Evolutionary conservation across 1,140 invertebrate genomes (phyloP).

Genomic region (Goniozus legneri): DNA sequence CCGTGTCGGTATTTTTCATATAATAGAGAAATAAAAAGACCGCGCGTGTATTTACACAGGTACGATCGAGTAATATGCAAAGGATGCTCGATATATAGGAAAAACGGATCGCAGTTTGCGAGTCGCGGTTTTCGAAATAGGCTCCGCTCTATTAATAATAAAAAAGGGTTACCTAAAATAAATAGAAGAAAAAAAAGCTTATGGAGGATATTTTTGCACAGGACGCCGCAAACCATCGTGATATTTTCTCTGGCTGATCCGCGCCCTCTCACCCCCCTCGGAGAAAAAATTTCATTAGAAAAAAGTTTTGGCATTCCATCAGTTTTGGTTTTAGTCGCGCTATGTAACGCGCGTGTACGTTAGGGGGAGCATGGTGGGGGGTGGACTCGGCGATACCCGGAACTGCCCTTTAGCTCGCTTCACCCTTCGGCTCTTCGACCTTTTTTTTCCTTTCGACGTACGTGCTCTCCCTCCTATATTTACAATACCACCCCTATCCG

Average conservation of each 20-base stretch:
- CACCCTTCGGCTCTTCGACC: slow-evolving; percentile 1
- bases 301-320: slow-evolving; percentile 48
- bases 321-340: slow-evolving; percentile 41
- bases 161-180: neutral
- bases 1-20: too few species aligned
- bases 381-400: slow-evolving; percentile 19
- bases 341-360: too few species aligned
- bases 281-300: slow-evolving; percentile 46
- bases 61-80: too few species aligned
- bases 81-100: too few species aligned
- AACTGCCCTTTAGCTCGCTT: slow-evolving; percentile 15
- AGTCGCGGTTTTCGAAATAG: too few species aligned
- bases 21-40: too few species aligned
- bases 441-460: neutral
- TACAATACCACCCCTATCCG: too few species aligned
- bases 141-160: too few species aligned
- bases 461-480: neutral
- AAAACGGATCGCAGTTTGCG: too few species aligned
- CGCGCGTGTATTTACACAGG: too few species aligned
- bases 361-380: too few species aligned
- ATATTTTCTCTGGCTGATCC: too few species aligned
- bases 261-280: slow-evolving; percentile 12
- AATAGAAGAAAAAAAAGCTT: slow-evolving; percentile 4
- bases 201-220: slow-evolving; percentile 1
- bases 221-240: neutral